These are phyloP conservation scores for Pagetopsis macropterus DNA, from an alignment of 2,797 vertebrate species.

Conservation along the genomic window DNA sequence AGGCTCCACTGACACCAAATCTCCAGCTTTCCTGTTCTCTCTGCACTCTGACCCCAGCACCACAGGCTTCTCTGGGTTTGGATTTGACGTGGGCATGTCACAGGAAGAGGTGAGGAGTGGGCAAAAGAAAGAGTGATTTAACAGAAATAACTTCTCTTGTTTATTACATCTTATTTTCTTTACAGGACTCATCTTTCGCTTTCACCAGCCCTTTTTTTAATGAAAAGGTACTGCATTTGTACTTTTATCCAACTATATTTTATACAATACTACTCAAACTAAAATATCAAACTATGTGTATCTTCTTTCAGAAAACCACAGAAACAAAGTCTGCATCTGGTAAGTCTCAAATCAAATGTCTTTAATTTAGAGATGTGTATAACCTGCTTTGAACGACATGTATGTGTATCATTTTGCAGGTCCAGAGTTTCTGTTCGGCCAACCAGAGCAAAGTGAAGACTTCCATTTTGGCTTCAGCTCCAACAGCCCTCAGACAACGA, in stretches of 20 bases:
- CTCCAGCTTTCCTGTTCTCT: slow-evolving; percentile 80
- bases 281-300: slow-evolving; percentile 4
- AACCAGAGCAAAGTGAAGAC: slow-evolving; percentile 72
- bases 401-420: slow-evolving; percentile 54
- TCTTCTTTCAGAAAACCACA: slow-evolving; percentile 72
- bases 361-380: neutral
- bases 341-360: slow-evolving; percentile 49
- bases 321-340: slow-evolving; percentile 72
- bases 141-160: slow-evolving; percentile 6
- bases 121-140: slow-evolving; percentile 7
- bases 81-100: slow-evolving; percentile 65
- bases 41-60: slow-evolving; percentile 71
- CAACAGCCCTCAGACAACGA: slow-evolving; percentile 56
- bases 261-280: neutral
- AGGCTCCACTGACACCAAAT: slow-evolving; percentile 60
- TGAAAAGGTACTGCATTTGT: slow-evolving; percentile 74
- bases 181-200: slow-evolving; percentile 77
- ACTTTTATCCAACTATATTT: neutral
- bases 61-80: slow-evolving; percentile 77
- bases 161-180: slow-evolving; percentile 41
- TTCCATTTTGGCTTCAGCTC: slow-evolving; percentile 79
- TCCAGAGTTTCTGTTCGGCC: slow-evolving; percentile 78
- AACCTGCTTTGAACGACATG: neutral
- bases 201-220: slow-evolving; percentile 80
- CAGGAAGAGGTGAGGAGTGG: slow-evolving; percentile 75